Base-by-base conservation (phyloP, 2,797 vertebrate genomes). In the Rhinichthys osculus region DNA sequence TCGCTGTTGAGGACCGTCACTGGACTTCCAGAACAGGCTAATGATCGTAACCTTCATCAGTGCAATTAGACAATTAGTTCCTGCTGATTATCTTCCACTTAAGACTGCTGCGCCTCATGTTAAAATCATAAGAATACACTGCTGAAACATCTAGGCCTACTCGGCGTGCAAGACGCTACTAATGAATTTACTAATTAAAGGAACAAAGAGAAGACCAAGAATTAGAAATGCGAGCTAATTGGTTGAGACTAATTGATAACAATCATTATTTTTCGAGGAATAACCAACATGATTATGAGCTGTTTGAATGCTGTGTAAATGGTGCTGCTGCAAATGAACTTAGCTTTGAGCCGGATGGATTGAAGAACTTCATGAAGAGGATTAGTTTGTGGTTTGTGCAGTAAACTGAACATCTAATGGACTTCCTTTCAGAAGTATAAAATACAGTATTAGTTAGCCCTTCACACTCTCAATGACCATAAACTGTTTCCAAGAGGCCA, bases 61-160 rank as follows among this genome's bases (percentile, higher is more conserved):
- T 92, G 93, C 94, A 95, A 96, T 95, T 94, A 94, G 92, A 94
- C 95, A 96, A 96, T 96, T 96, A 96, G 95, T 96, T 96, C 95
- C 94, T 92, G 95, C 94, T 95, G 95, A 95, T 96, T 96, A 95
- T 94, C 92, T 92, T 90, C 91, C 94, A 93, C 94, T 94, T 95
- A 95, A 94, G 95, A 93, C 93, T 94, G 93, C 94, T 94, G 93
- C 92, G 93, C 90, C 92, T 89, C 92, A 91, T 91, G 91, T 91
- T 93, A 92, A 94, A 93, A 92, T 93, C 78, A 88, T 91, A 91
- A 88, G 92, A 92, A 93, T 94, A 93, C 94, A 93, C 93, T 88
- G 91, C 90, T 92, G 90, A 90, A 89, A 92, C 91, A 92, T 95
- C 93, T 50, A 50, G 47, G 47, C 47, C 47, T 92, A 90, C 93